These are phyloP conservation scores for Prunella fulvescens DNA, from an alignment of 2,113 vertebrate species.

Conservation along the genomic window DNA sequence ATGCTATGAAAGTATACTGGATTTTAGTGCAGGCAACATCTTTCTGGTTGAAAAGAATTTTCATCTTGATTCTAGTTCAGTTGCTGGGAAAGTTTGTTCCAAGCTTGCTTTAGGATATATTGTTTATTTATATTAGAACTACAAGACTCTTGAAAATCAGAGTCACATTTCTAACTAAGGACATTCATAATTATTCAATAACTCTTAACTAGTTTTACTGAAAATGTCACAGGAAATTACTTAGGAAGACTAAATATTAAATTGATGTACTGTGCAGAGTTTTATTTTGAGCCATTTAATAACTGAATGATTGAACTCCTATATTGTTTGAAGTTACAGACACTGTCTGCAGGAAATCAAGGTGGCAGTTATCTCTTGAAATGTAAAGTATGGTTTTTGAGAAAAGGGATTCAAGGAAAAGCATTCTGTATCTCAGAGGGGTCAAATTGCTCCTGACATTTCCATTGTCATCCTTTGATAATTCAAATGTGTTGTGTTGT, in stretches of 20 bases:
- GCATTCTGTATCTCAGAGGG: neutral
- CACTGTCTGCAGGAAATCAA: neutral
- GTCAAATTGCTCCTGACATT: neutral
- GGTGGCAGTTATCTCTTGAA: neutral
- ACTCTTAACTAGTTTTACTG: neutral
- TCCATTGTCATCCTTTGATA: neutral
- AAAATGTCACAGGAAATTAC: neutral
- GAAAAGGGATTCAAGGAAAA: neutral
- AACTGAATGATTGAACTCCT: neutral
- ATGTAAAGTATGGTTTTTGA: neutral
- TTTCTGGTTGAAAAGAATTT: neutral
- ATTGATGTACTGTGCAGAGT: neutral
- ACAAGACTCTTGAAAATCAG: neutral
- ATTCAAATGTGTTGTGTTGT: neutral
- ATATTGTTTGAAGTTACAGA: neutral
- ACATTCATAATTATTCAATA: neutral
- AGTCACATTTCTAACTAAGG: neutral
- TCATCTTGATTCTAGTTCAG: neutral
- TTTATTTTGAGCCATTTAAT: neutral
- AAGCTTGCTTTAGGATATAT: accelerated
- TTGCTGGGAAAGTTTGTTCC: neutral
- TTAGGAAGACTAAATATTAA: neutral
- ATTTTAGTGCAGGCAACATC: neutral
- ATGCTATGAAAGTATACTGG: neutral
- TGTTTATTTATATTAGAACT: neutral